Base-by-base conservation (phyloP, 1,140 invertebrate species). In the Formica exsecta region DNA sequence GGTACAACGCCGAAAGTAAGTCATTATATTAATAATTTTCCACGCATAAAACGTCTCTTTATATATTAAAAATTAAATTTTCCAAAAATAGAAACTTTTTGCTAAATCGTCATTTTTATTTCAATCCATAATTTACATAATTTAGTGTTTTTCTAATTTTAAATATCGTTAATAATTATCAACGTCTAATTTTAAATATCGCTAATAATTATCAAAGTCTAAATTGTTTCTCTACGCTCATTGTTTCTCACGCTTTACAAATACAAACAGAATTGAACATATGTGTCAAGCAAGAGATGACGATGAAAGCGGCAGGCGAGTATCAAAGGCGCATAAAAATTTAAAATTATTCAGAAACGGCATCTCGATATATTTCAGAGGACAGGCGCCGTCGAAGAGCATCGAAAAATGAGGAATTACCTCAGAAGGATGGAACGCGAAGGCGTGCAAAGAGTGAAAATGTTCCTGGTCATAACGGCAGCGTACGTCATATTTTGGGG, bases 401-500 rank as follows among this genome's bases (percentile, higher is more conserved):
- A 97, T 87, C 96, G 97, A 22, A 96, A 97, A 81, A 97, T 98
- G 95, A 96, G 97, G 81, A 97, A 97, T 88, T 98, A 98, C 94
- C 95, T 98, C 61, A 96, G 96, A 74, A 95, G 97, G 86, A 97
- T 98, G 95, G 97, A 98, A 93, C 95, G 96, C 22, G 97, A 98
- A 89, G 97, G 97, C 29, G 97, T 97, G 66, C 97, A 97, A 88
- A 95, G 97, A 54, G 97, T 98, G 11, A 97, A 98, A 93, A 98
- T 98, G 97, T 98, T 98, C 94, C 96, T 98, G 38, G 97, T 98
- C 77, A 98, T 98, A 93, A 98, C 97, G 0, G 96, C 97, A 0
- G 97, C 97, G 6, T 98, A 98, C 92, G 96, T 98, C 22, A 95
- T 98, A 48, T 98, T 98, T 95, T 98, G 98, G 98, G 98, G 98